Conservation (phyloP, 2,113 vertebrate genomes). For the Cyphomyrus plagiostoma region DNA sequence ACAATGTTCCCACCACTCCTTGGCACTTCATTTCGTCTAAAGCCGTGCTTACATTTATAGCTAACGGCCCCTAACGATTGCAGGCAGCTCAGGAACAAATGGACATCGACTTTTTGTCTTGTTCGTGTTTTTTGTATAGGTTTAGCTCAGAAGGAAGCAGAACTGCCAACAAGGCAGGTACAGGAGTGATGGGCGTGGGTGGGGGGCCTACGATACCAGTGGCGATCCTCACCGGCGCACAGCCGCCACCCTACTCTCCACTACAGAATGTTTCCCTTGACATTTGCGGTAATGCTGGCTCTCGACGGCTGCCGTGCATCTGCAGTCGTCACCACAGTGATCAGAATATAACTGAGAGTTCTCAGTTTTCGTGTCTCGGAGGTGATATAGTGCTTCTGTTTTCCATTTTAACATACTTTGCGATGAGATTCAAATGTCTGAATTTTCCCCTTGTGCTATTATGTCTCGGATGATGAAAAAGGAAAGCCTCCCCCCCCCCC, state of each 20-base stretch:
- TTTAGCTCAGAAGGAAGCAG: neutral
- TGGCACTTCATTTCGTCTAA: neutral
- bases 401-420: constrained; percentile 1
- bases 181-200: neutral
- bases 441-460: constrained; percentile 11
- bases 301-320: neutral
- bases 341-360: constrained; percentile 9
- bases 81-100: neutral
- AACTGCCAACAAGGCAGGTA: neutral
- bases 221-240: neutral
- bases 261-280: neutral
- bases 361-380: neutral
- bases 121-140: neutral
- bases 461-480: neutral
- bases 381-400: neutral
- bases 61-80: neutral
- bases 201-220: too few relatives aligned
- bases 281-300: neutral
- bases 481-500: constrained; percentile 4
- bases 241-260: neutral
- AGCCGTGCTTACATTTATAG: neutral
- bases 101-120: neutral
- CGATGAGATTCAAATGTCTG: neutral
- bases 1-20: neutral
- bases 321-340: neutral